phyloP scores from a whole-genome alignment of 2,113 vertebrate genomes.

The Halcyon malimbica region DNA sequence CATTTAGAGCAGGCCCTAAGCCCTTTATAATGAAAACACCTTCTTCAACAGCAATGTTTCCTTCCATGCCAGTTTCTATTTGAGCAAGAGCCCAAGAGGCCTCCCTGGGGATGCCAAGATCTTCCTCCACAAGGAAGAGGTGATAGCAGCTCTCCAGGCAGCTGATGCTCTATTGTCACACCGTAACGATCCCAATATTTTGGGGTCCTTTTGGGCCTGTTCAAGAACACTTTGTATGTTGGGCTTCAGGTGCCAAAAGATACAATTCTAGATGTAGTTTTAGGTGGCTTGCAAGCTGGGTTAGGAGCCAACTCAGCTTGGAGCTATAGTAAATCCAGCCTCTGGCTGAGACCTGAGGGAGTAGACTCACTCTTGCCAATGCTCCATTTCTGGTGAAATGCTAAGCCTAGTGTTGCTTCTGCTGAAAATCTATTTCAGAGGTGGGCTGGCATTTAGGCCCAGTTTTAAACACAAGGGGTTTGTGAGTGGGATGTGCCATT shows the following conservation, averaged over 20 bases:
- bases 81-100: neutral
- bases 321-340: neutral
- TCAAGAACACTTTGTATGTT: neutral
- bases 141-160: neutral
- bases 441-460: neutral
- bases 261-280: neutral
- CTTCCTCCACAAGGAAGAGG: neutral
- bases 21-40: neutral
- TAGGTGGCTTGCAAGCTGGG: neutral
- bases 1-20: neutral
- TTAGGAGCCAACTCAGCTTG: neutral
- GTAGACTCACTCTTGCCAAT: neutral
- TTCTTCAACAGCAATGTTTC: rapidly evolving
- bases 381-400: neutral
- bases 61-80: neutral
- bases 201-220: neutral
- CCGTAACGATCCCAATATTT: neutral
- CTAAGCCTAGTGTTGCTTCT: neutral
- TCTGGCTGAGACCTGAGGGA: neutral
- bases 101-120: neutral
- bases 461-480: neutral
- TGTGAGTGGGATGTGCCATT: neutral
- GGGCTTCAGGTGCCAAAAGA: neutral
- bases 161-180: neutral
- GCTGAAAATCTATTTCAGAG: neutral